Evolutionary conservation across 2,113 vertebrate species (phyloP), one percentile per base, ranked within the genome.

Genomic region (Upupa epops): DNA sequence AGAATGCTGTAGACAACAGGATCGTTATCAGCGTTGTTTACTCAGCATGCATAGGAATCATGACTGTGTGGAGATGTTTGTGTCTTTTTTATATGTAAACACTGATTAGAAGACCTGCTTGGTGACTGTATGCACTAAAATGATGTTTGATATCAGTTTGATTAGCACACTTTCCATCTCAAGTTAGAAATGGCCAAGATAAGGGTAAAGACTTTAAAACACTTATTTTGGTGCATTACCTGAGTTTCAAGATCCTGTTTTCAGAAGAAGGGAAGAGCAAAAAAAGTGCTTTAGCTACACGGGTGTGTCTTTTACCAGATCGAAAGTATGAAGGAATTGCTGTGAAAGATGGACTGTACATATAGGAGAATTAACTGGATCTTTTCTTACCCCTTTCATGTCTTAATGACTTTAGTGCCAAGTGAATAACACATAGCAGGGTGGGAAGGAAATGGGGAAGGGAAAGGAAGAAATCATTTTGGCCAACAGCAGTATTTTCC

Each of bases 1-100:
- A 5, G 66, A 76, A 69, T 69, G 24, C 32, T 84, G 58, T 86
- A 70, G 51, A 69, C 0, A 0, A 28, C 60, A 20, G 20, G 59
- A 90, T 92, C 1, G 0, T 73, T 96, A 90, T 93, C 92, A 58
- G 28, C 77, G 92, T 58, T 92, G 73, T 94, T 96, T 93, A 79
- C 60, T 73, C 60, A 71, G 59, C 65, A 42, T 31, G 54, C 42
- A 46, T 21, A 34, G 45, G 54, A 32, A 15, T 75, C 40, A 9
- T 65, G 34, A 24, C 37, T 68, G 6, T 42, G 34, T 70, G 51
- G 25, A 63, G 59, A 46, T 51, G 40, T 7, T 26, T 9, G 4
- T 80, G 49, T 54, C 28, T 34, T 81, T 86, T 86, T 36, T 60
- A n/a, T 68, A 21, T 17, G 66, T 52, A 69, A 74, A 45, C 15